Evolutionary conservation across 2,113 vertebrate genomes (phyloP).

Genomic region (Uropsilus gracilis): DNA sequence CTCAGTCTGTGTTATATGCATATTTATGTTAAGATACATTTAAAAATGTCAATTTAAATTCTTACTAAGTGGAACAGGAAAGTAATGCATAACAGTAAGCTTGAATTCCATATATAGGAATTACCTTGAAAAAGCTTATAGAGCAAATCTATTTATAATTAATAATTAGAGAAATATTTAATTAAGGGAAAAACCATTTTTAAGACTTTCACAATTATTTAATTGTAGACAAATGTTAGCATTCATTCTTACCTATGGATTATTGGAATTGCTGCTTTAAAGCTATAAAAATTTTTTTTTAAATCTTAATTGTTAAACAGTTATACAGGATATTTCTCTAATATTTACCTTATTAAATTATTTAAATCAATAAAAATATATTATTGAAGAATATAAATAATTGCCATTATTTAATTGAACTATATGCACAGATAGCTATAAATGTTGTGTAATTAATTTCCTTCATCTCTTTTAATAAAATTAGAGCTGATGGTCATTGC

Average conservation of each 20-base stretch:
- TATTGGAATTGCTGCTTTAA: background rate
- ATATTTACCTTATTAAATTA: no score
- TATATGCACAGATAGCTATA: background rate
- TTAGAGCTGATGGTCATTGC: background rate
- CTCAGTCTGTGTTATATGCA: conserved; percentile 22
- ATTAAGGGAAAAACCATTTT: conserved; percentile 45
- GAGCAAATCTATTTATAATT: conserved; percentile 35
- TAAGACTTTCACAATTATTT: background rate
- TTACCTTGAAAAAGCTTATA: conserved; percentile 19
- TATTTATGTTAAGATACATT: conserved; percentile 34
- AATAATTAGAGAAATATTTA: conserved; percentile 33
- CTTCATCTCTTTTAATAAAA: background rate
- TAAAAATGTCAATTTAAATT: conserved; percentile 55
- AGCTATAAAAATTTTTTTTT: background rate
- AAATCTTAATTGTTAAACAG: conserved; percentile 17
- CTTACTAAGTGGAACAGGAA: background rate
- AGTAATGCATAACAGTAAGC: conserved; percentile 30
- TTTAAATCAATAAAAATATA: no score
- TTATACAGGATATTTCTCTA: background rate
- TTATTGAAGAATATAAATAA: no score
- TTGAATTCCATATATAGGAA: conserved; percentile 6
- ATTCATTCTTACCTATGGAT: conserved; percentile 18
- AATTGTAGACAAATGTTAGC: background rate
- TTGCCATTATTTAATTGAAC: background rate
- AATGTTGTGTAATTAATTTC: background rate